Conservation (phyloP, 1,140 invertebrate species). For the Achatina immaculata region DNA sequence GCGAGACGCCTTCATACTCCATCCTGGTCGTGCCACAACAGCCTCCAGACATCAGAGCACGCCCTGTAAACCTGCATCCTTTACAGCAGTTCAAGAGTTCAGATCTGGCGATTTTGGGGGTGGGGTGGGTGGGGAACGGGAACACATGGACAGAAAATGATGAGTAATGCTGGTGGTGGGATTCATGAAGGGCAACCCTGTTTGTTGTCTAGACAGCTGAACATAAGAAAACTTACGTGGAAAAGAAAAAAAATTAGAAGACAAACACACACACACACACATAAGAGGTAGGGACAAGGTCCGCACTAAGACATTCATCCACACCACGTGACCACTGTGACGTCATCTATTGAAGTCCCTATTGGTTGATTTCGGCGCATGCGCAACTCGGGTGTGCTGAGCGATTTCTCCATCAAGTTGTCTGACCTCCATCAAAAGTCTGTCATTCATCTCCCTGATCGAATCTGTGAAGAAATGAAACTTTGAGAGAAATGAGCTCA, state of each 20-base stretch:
- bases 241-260: not conserved
- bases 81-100: too few species aligned
- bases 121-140: too few species aligned
- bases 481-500: not conserved
- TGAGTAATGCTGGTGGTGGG: not conserved
- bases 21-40: too few species aligned
- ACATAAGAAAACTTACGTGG: too few species aligned
- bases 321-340: too few species aligned
- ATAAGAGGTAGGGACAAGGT: not conserved
- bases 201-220: too few species aligned
- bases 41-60: too few species aligned
- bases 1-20: too few species aligned
- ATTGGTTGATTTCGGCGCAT: not conserved
- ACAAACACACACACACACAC: too few species aligned
- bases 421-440: conserved; percentile 48
- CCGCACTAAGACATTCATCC: not conserved
- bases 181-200: not conserved
- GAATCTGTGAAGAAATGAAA: conserved; percentile 42
- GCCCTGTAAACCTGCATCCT: too few species aligned
- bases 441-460: conserved; percentile 49
- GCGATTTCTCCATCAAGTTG: conserved; percentile 52
- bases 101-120: too few species aligned
- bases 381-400: conserved; percentile 32
- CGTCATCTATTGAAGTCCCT: conserved; percentile 32
- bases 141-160: too few species aligned